Evolutionary conservation across 2,888 invertebrate genomes (phyloP), one percentile per base, ranked within the genome.

Genomic region (Apamea crenata): DNA sequence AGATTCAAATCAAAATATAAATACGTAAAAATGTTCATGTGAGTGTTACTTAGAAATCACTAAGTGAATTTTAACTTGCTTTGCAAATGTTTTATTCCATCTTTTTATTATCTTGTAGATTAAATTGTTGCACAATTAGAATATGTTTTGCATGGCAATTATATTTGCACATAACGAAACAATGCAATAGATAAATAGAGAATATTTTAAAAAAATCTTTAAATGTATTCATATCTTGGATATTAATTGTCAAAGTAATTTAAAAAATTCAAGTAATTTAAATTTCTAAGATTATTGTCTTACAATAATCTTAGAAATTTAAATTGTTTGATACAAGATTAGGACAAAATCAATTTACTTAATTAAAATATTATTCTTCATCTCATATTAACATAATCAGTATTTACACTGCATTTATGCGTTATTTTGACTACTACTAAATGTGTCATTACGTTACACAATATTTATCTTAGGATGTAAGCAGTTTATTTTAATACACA

Each of bases 321-420:
- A 36, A 36, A 36, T 36, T 36, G 2, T 36, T 40, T 40, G 40
- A 40, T 40, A 40, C 7, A 6, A 40, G 66, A 75, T 80, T 75
- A 77, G 44, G 47, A 75, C 47, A 75, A 70, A 85, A 47, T 85
- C 63, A 77, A 71, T 69, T 73, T n/a, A n/a, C n/a, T n/a, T 65
- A 56, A 72, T 75, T 47, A 74, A 70, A 81, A 56, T 66, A 56
- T 47, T 74, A 68, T 67, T 70, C n/a, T 80, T 77, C 77, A 74
- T 59, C 40, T 68, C 67, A 75, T 36, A 61, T 29, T 56, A 56
- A 78, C 18, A 56, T 66, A 70, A 78, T 78, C 78, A 81, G 83
- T 88, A 88, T 86, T 88, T 87, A 87, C 81, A 87, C 68, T 75
- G 85, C 85, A 87, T 83, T 85, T 88, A 81, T 82, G 63, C 63